Evolutionary conservation across 2,797 vertebrate species (phyloP).

Genomic region (Simalia tracyae): DNA sequence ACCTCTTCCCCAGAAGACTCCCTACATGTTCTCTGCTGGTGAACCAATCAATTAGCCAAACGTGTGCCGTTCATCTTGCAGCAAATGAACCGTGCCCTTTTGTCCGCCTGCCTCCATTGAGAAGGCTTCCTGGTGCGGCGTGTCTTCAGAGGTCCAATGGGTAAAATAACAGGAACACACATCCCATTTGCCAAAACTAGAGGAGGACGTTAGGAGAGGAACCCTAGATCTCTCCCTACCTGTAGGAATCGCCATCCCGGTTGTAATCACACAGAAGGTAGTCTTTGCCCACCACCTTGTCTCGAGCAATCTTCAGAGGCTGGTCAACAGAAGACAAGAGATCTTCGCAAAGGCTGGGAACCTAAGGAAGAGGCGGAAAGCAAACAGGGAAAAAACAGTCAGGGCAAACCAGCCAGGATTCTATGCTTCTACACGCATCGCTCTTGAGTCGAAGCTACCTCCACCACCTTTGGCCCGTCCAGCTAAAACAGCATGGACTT

Average conservation of each 20-base stretch:
- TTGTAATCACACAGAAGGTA: conserved; percentile 99
- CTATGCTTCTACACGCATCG: neutral
- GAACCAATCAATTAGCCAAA: neutral
- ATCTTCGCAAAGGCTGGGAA: conserved; percentile 95
- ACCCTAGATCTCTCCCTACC: conserved; percentile 69
- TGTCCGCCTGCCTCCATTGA: too few relatives aligned
- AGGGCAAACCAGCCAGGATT: neutral
- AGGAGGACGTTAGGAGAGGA: neutral
- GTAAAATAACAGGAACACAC: too few relatives aligned
- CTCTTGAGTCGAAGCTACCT: neutral
- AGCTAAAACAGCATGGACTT: neutral
- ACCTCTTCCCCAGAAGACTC: neutral
- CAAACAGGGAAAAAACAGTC: neutral
- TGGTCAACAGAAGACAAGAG: conserved; percentile 98
- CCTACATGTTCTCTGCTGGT: neutral
- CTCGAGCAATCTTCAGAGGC: conserved; percentile 97
- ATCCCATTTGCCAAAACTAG: neutral
- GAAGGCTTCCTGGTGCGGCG: too few relatives aligned
- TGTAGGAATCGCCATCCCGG: conserved; percentile 97
- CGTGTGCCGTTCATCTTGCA: too few relatives aligned
- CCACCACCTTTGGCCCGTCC: neutral
- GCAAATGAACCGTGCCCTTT: too few relatives aligned
- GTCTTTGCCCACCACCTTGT: conserved; percentile 97
- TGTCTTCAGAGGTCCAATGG: too few relatives aligned
- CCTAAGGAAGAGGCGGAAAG: conserved; percentile 68